Base-by-base conservation (phyloP, 1,140 invertebrate species). In the Holotrichia oblita region DNA sequence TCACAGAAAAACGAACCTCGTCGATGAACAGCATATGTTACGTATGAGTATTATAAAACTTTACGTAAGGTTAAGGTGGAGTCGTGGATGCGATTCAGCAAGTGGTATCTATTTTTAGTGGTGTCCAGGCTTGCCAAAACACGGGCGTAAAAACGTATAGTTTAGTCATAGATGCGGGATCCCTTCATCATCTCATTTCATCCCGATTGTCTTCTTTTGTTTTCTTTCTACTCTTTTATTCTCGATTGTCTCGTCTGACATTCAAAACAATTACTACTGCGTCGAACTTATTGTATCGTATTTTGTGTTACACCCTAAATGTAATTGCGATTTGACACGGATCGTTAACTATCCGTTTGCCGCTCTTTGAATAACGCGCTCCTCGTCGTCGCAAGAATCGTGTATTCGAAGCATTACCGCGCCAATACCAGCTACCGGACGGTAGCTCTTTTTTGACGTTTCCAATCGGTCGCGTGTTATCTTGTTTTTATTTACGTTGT, bases 101-200 rank as follows among this genome's bases (percentile, higher is more conserved):
- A 69, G 78, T 76, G 42, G 44, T 34, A 20, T 79, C 80, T 83
- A 83, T 83, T 83, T 83, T 82, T 83, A 83, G 79, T 69, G 77
- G 59, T 77, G 76, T 81, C 78, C 59, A 76, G 73, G 73, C 79
- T 83, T 83, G 83, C 83, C 80, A 83, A 83, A 83, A 83, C 77
- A 80, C 81, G 77, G 79, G 75, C 79, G 73, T 76, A 81, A 79
- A 34, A 24, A 22, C 17, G 48, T 55, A 17, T 69, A 73, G 81
- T 83, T 34, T 83, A 83, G 82, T 83, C 82, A 83, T 82, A 78
- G 79, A 69, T 55, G 73, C 81, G 81, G 81, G 80, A 82, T 83
- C 80, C 77, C 79, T 61, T 75, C 76, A 73, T 59, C 55, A 22
- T 73, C 79, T 76, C 44, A 20, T 69, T 69, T 55, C n/a, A 55